Conservation (phyloP, 2,113 vertebrate species). For the Callionymus lyra region DNA sequence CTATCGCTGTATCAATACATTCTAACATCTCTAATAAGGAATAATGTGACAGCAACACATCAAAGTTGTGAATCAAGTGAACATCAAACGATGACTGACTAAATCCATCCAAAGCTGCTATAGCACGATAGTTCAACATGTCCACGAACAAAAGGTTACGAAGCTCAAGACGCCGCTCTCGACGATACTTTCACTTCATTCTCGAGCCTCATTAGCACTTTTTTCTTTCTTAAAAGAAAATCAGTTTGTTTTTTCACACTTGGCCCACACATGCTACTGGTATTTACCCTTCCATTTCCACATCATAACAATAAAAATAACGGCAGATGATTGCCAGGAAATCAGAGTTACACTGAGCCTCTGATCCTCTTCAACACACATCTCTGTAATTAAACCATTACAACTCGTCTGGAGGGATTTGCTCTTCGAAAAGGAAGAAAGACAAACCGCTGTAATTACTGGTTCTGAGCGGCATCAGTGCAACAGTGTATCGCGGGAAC, state of each 20-base stretch:
- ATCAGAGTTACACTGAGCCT: slow-evolving; percentile 27
- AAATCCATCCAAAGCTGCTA: too few relatives aligned
- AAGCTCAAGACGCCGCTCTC: too few relatives aligned
- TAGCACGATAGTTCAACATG: too few relatives aligned
- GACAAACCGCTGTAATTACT: slow-evolving; percentile 44
- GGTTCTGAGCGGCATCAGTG: too few relatives aligned
- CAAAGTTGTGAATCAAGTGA: too few relatives aligned
- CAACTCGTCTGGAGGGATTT: slow-evolving; percentile 47
- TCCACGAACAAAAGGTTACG: too few relatives aligned
- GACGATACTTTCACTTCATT: slow-evolving; percentile 16
- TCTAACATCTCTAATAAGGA: too few relatives aligned
- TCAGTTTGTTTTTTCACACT: not conserved
- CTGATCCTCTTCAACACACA: slow-evolving; percentile 31
- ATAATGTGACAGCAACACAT: too few relatives aligned
- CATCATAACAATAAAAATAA: slow-evolving; percentile 35
- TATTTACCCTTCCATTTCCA: slow-evolving; percentile 38
- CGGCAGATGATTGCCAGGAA: slow-evolving; percentile 42
- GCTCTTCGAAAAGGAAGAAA: slow-evolving; percentile 41
- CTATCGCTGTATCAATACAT: too few relatives aligned
- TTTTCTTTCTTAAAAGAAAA: too few relatives aligned
- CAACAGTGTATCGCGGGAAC: slow-evolving; percentile 20
- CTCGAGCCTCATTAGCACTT: too few relatives aligned
- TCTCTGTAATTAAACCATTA: slow-evolving; percentile 59
- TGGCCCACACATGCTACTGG: slow-evolving; percentile 38
- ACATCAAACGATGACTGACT: too few relatives aligned